Evolutionary conservation across 2,888 invertebrate species (phyloP).

Genomic region (Cacoxenus indagator): DNA sequence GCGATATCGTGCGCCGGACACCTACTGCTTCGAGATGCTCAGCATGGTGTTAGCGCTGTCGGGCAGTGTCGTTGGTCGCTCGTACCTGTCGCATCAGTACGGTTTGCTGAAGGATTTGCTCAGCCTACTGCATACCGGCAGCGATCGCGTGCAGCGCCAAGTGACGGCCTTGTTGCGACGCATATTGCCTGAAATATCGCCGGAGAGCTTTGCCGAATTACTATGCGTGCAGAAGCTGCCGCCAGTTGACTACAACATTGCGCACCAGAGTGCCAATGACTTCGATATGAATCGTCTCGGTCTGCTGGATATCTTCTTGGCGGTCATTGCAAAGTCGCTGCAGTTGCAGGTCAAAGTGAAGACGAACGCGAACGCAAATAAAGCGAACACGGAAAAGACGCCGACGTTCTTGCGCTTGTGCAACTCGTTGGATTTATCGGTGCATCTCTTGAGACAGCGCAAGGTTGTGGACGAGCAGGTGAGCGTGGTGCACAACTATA

Average conservation of each 20-base stretch:
- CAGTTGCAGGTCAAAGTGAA: conserved; percentile 87
- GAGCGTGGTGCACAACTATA: neutral
- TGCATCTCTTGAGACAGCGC: conserved; percentile 60
- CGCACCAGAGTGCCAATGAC: conserved; percentile 72
- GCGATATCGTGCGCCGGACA: conserved; percentile 74
- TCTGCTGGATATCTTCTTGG: conserved; percentile 89
- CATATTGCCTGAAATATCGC: conserved; percentile 91
- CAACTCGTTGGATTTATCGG: conserved; percentile 68
- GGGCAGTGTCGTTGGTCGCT: conserved; percentile 90
- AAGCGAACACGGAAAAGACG: conserved; percentile 74
- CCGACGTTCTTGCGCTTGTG: conserved; percentile 67
- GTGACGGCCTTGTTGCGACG: conserved; percentile 86
- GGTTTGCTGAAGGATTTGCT: conserved; percentile 87
- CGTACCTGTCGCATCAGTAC: conserved; percentile 90
- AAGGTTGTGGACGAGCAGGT: conserved; percentile 39
- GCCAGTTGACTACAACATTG: conserved; percentile 82
- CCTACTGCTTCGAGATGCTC: conserved; percentile 98
- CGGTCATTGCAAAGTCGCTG: conserved; percentile 91
- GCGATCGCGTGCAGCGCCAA: conserved; percentile 94
- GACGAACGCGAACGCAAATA: conserved; percentile 49
- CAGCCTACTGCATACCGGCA: conserved; percentile 91
- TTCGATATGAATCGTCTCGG: conserved; percentile 76
- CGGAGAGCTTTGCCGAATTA: conserved; percentile 84
- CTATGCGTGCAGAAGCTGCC: conserved; percentile 80
- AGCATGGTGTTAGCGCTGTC: conserved; percentile 94